Evolutionary conservation across 2,888 invertebrate species (phyloP), one percentile per base, ranked within the genome.

Genomic region (Sipha maydis): DNA sequence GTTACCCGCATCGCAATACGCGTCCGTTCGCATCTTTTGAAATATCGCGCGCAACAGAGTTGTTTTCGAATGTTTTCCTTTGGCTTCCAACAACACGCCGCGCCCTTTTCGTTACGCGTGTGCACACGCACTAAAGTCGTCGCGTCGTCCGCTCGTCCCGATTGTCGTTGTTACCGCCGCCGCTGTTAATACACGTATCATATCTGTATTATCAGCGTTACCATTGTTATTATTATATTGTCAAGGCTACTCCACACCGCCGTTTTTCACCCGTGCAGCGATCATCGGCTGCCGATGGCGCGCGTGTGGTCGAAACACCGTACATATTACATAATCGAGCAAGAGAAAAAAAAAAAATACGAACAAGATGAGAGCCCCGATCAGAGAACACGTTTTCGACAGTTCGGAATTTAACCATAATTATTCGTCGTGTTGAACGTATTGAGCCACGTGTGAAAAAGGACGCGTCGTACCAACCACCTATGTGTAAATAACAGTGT

Each of bases 11-110:
- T 48, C 31, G 21, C n/a, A 41, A n/a, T 69, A 38, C 19, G 21
- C 11, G n/a, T 67, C n/a, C 8, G 67, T 67, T 21, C 4, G n/a
- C 69, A 54, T 75, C 19, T 7, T 83, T 83, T 48, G 48, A 83
- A 71, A 71, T 75, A 73, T 83, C 54, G 73, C 17, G 73, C 17
- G 54, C 34, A n/a, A 75, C 73, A n/a, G n/a, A 83, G 83, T 73
- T 28, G 83, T 83, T 83, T 71, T 73, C 69, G 28, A 56, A 34
- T 67, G 83, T 83, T 75, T 73, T 83, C 31, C 56, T 31, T 28
- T 21, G 56, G 11, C 21, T 19, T 3, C 28, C 78, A 54, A 76
- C 76, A 54, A 77, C 54, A 31, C 31, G 14, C 19, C 56, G 61
- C 9, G 25, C 61, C 31, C n/a, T 25, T 9, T 61, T 61, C 34